These are phyloP conservation scores for Drosophila burlai DNA, from an alignment of 1,140 invertebrate genomes.

Conservation along the genomic window DNA sequence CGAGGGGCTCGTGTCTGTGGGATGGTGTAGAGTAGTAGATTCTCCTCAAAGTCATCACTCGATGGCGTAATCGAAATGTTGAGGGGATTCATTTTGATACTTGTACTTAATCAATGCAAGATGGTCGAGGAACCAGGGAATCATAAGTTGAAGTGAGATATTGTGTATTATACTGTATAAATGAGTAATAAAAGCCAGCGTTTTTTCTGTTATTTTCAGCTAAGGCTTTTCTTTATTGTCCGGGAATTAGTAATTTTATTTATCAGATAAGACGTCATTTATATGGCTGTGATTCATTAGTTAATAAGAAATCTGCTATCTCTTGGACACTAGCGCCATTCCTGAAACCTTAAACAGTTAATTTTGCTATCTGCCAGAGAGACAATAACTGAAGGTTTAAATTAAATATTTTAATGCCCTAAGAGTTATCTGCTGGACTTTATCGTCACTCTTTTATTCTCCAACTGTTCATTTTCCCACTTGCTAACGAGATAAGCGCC, in stretches of 20 bases:
- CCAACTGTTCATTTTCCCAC: too few species aligned
- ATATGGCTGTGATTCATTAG: conserved; percentile 4
- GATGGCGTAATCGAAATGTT: conserved; percentile 34
- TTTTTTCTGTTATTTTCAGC: conserved; percentile 13
- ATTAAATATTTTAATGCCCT: too few species aligned
- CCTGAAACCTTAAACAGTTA: neutral
- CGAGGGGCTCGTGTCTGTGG: conserved; percentile 40
- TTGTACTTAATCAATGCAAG: conserved; percentile 5
- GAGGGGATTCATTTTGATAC: conserved; percentile 3
- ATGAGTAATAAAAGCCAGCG: neutral
- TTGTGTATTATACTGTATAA: neutral
- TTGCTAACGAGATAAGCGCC: too few species aligned
- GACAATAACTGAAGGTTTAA: neutral
- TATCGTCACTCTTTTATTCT: too few species aligned
- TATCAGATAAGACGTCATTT: neutral
- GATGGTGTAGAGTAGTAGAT: neutral
- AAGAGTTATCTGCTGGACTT: too few species aligned
- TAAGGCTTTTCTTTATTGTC: neutral
- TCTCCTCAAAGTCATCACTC: conserved; percentile 1
- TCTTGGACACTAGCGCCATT: neutral
- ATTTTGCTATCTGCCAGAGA: neutral
- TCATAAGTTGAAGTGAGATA: neutral
- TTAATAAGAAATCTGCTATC: neutral
- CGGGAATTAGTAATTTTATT: neutral
- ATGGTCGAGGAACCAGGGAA: neutral